Conservation (phyloP, 2,888 invertebrate species). For the Himalopsyche tibetana region DNA sequence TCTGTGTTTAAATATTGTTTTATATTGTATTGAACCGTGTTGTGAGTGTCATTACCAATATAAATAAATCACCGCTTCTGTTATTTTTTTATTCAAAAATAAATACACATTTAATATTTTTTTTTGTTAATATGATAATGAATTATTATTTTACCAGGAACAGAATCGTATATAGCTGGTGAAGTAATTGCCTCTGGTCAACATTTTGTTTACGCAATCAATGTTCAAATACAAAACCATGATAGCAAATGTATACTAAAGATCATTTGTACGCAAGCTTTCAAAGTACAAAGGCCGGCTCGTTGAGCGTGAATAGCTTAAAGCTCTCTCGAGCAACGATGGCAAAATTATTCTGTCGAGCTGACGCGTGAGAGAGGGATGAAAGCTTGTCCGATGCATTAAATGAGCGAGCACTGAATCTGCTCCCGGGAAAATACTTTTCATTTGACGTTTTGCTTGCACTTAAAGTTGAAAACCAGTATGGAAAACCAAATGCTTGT, state of each 20-base stretch:
- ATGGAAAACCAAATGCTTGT: neutral
- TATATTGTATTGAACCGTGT: too few relatives aligned
- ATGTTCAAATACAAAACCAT: neutral
- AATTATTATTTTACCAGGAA: too few relatives aligned
- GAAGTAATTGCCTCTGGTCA: neutral
- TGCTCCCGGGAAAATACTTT: slow-evolving; percentile 24
- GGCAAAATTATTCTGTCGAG: slow-evolving; percentile 24
- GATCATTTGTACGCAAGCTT: slow-evolving; percentile 40
- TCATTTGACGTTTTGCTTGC: neutral
- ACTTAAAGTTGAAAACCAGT: neutral
- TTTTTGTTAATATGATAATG: too few relatives aligned
- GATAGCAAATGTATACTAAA: slow-evolving; percentile 18
- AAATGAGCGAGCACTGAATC: slow-evolving; percentile 29
- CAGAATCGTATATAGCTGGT: neutral
- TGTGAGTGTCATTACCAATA: too few relatives aligned
- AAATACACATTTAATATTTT: too few relatives aligned
- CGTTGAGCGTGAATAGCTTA: slow-evolving; percentile 35
- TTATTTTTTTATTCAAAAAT: too few relatives aligned
- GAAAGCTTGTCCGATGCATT: slow-evolving; percentile 32
- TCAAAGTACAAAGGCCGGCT: slow-evolving; percentile 4
- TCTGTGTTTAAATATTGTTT: too few relatives aligned
- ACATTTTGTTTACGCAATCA: slow-evolving; percentile 31
- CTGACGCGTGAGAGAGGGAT: slow-evolving; percentile 11
- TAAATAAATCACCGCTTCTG: too few relatives aligned
- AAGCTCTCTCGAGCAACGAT: slow-evolving; percentile 26